Evolutionary conservation across 2,888 invertebrate genomes (phyloP).

Genomic region (Rhagophthalmus giganteus): DNA sequence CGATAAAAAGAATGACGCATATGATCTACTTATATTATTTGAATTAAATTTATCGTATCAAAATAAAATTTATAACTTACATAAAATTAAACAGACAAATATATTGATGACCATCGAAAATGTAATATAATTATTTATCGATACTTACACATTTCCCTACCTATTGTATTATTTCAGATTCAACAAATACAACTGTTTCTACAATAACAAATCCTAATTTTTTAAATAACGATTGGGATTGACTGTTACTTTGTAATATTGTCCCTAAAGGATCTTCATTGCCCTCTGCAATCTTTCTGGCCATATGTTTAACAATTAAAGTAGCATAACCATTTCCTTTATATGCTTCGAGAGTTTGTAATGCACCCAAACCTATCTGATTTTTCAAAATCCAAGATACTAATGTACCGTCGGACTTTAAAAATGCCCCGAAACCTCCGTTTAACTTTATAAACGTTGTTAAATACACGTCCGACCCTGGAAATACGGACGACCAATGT

Average conservation of each 20-base stretch:
- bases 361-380: slow-evolving; percentile 46
- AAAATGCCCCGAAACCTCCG: slow-evolving; percentile 50
- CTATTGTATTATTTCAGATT: slow-evolving; percentile 1
- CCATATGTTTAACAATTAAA: slow-evolving; percentile 44
- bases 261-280: slow-evolving; percentile 45
- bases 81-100: too few relatives aligned
- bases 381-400: slow-evolving; percentile 52
- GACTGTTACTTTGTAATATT: slow-evolving; percentile 44
- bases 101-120: background rate
- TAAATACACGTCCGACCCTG: too few relatives aligned
- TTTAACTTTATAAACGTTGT: slow-evolving; percentile 38
- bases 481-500: too few relatives aligned
- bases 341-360: slow-evolving; percentile 49
- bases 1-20: background rate
- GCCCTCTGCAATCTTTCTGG: slow-evolving; percentile 47
- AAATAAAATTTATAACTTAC: too few relatives aligned
- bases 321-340: slow-evolving; percentile 50
- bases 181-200: slow-evolving; percentile 13
- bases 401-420: slow-evolving; percentile 45
- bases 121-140: background rate
- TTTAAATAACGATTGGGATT: slow-evolving; percentile 48
- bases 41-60: too few relatives aligned
- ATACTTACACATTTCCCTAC: background rate
- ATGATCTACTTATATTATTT: too few relatives aligned
- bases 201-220: slow-evolving; percentile 43